Base-by-base conservation (phyloP, 2,888 invertebrate genomes). In the Epicampocera succincta region DNA sequence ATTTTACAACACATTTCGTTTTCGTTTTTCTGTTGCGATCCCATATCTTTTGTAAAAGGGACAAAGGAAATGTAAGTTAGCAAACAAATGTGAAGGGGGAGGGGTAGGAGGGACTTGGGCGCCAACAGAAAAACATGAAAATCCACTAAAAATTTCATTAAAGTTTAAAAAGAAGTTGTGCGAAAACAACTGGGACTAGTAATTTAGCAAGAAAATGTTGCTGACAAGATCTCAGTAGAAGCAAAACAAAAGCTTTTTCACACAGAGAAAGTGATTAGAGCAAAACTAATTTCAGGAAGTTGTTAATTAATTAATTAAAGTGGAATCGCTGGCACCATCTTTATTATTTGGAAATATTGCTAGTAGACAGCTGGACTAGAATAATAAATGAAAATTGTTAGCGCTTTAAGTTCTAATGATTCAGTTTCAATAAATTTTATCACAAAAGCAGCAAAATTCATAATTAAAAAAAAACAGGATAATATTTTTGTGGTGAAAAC, bases 121-220 rank as follows among this genome's bases (percentile, higher is more conserved):
- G n/a, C n/a, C n/a, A 33, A 19, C 5, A n/a, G 9, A 29, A 69
- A 33, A 50, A 81, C 76, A 81, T 69, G 76, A 81, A 81, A 81
- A 77, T 81, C 42, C 38, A 68, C 61, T 73, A 69, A 63, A 69
- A 56, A 72, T 76, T 66, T 80, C 80, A 81, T 81, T 81, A 81
- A 81, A 81, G 69, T 56, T 81, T 81, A 13, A 68, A 77, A 81
- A 73, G 66, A 73, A 79, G 38, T 52, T 52, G 21, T 40, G 25
- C 44, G 8, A 38, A 4, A 60, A 38, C 72, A 73, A 73, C 60
- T 79, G 78, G 46, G 69, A 21, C 56, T 33, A 56, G 13, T 61
- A 21, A 17, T 58, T 9, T 33, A n/a, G 19, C 15, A 50, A 29
- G 13, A 11, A 19, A 11, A n/a, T 48, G 19, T 13, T 19, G 12